Conservation (phyloP, 2,797 vertebrate genomes). For the Sternarchorhynchus goeldii region DNA sequence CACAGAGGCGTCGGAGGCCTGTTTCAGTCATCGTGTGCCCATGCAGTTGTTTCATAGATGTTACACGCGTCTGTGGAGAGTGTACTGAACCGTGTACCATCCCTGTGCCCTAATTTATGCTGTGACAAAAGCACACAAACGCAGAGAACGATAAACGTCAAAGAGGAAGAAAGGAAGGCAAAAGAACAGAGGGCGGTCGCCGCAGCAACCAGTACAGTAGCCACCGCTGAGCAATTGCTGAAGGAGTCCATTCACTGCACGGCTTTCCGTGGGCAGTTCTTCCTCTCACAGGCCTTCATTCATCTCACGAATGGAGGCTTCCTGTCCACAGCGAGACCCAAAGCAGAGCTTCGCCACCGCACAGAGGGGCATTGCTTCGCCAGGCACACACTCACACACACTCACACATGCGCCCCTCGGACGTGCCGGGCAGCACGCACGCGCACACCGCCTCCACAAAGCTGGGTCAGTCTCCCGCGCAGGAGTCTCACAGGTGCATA, state of each 20-base stretch:
- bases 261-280: constrained; percentile 19
- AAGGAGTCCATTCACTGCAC: constrained; percentile 37
- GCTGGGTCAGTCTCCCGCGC: not conserved
- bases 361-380: constrained; percentile 43
- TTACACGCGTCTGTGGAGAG: not conserved
- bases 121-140: not conserved
- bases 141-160: not conserved
- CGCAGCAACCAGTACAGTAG: constrained; percentile 17
- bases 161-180: not conserved
- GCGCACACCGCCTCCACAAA: not conserved
- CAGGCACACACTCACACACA: constrained; percentile 7
- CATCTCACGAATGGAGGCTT: constrained; percentile 38
- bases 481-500: not conserved
- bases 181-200: not conserved
- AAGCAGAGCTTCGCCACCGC: constrained; percentile 31
- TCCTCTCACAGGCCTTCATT: constrained; percentile 40
- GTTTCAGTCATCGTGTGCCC: too few relatives aligned
- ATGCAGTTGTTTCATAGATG: not conserved
- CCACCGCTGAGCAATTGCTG: constrained; percentile 12
- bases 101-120: too few relatives aligned
- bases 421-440: too few relatives aligned
- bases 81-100: too few relatives aligned
- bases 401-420: too few relatives aligned
- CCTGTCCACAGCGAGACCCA: constrained; percentile 28
- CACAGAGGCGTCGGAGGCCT: not conserved